Evolutionary conservation across 2,888 invertebrate species (phyloP).

Genomic region (Magallana nippona): DNA sequence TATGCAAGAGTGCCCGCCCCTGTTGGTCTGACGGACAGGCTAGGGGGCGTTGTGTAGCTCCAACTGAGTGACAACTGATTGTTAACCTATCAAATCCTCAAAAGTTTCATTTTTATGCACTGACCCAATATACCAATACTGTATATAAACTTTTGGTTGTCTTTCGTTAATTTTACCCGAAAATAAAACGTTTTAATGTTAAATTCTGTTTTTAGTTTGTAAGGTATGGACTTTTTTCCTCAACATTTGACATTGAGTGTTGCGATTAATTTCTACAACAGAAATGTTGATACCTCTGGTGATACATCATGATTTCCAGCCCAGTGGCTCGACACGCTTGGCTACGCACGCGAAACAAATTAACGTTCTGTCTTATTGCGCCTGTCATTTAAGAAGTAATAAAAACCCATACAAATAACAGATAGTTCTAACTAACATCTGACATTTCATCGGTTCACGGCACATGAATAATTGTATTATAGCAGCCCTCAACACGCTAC

Average conservation of each 20-base stretch:
- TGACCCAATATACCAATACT: too few relatives aligned
- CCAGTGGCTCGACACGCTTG: constrained; percentile 29
- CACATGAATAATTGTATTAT: constrained; percentile 39
- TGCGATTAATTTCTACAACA: constrained; percentile 36
- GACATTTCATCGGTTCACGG: constrained; percentile 38
- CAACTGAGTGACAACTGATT: constrained; percentile 7
- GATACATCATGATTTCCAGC: constrained; percentile 41
- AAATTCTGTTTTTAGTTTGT: too few relatives aligned
- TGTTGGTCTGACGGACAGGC: neutral
- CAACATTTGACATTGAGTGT: constrained; percentile 27
- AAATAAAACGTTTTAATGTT: too few relatives aligned
- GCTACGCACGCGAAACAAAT: constrained; percentile 38
- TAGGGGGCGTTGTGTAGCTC: neutral
- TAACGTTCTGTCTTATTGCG: constrained; percentile 40
- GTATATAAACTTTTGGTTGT: too few relatives aligned
- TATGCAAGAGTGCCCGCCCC: neutral
- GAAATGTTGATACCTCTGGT: constrained; percentile 35
- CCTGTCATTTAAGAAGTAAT: constrained; percentile 43
- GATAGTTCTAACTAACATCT: constrained; percentile 41
- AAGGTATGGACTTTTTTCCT: neutral
- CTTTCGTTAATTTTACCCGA: too few relatives aligned
- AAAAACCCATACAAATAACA: constrained; percentile 19
- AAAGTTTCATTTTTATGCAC: too few relatives aligned
- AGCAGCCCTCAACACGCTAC: constrained; percentile 12
- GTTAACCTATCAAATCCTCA: too few relatives aligned